phyloP scores from a whole-genome alignment of 2,888 invertebrate genomes.

The Antheraea yamamai region DNA sequence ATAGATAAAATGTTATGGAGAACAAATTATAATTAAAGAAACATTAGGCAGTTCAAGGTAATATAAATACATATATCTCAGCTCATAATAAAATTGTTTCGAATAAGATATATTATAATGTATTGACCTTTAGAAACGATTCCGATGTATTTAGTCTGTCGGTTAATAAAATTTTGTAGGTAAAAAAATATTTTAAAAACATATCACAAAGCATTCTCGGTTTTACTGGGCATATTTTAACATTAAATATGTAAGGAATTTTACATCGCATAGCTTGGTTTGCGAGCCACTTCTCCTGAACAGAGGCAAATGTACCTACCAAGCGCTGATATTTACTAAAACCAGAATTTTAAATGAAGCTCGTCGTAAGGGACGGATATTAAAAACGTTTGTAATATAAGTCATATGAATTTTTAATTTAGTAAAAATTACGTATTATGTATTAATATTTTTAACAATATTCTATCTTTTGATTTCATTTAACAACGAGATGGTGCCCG shows the following conservation, averaged over 20 bases:
- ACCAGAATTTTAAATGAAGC: slow-evolving; percentile 23
- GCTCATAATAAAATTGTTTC: no score
- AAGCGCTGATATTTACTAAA: slow-evolving; percentile 21
- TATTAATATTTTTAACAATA: no score
- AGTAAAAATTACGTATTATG: no score
- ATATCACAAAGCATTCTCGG: slow-evolving; percentile 47
- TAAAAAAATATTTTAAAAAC: slow-evolving; percentile 26
- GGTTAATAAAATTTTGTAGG: slow-evolving; percentile 7
- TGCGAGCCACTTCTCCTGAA: slow-evolving; percentile 25
- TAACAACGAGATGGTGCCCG: no score
- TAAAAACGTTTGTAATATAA: neutral
- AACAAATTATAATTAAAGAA: no score
- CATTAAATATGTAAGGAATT: slow-evolving; percentile 51
- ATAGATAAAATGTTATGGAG: no score
- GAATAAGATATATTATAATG: neutral
- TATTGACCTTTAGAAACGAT: neutral
- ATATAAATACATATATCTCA: no score
- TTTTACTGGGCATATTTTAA: slow-evolving; percentile 41
- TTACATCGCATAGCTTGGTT: slow-evolving; percentile 28
- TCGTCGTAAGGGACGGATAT: slow-evolving; percentile 17
- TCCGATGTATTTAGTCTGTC: neutral
- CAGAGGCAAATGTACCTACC: slow-evolving; percentile 28
- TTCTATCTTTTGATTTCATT: no score
- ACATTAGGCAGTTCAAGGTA: no score
- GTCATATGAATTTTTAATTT: neutral